These are phyloP conservation scores for Argya squamiceps DNA, from an alignment of 2,797 vertebrate species.

Conservation along the genomic window DNA sequence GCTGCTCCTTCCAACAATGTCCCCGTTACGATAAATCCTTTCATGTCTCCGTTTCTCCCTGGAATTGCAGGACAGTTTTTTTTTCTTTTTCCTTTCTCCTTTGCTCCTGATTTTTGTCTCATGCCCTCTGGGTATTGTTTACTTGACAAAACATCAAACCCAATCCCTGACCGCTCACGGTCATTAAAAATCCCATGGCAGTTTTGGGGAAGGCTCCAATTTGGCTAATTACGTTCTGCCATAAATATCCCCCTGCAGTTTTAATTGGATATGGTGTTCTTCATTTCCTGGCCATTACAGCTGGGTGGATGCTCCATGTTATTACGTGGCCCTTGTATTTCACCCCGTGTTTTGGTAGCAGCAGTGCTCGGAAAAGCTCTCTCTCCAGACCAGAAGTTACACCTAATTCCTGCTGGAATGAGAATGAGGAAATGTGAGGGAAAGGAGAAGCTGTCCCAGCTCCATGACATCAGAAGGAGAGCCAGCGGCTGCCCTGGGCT, in stretches of 20 bases:
- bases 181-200: slow-evolving; percentile 60
- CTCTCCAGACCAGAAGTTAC: not conserved
- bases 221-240: slow-evolving; percentile 52
- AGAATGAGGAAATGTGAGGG: not conserved
- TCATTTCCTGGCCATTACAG: slow-evolving; percentile 61
- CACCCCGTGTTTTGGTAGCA: not conserved
- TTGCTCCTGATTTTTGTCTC: slow-evolving; percentile 41
- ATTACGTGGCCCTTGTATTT: not conserved
- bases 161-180: not conserved
- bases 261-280: slow-evolving; percentile 65
- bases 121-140: slow-evolving; percentile 58
- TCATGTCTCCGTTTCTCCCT: slow-evolving; percentile 39
- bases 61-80: not conserved
- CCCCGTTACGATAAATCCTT: slow-evolving; percentile 53
- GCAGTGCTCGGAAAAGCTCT: not conserved
- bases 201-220: slow-evolving; percentile 61
- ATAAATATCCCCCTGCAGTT: slow-evolving; percentile 63
- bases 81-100: not conserved
- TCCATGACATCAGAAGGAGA: not conserved
- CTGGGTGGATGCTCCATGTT: not conserved
- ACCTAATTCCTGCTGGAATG: not conserved
- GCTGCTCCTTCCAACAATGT: slow-evolving; percentile 57
- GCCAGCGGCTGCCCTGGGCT: not conserved
- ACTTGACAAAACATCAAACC: slow-evolving; percentile 49
- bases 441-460: not conserved